These are phyloP conservation scores for Myiagra hebetior DNA, from an alignment of 2,113 vertebrate genomes.

Conservation along the genomic window DNA sequence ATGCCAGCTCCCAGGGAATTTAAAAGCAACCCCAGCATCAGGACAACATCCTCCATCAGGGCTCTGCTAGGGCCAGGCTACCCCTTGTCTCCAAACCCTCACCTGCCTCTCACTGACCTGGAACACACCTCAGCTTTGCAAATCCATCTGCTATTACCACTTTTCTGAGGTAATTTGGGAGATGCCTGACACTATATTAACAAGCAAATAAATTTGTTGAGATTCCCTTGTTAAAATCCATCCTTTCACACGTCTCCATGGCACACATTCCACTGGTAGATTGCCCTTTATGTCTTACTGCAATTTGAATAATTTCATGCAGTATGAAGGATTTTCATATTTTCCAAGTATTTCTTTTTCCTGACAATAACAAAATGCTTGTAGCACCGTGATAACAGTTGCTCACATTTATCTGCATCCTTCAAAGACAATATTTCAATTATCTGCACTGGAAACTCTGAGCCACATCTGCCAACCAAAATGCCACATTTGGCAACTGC, in stretches of 20 bases:
- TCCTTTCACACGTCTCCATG: not conserved
- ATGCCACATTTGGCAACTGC: not conserved
- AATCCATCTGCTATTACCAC: not conserved
- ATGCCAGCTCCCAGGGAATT: not conserved
- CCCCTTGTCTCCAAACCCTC: not conserved
- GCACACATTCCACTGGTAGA: not conserved
- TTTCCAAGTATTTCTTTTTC: not conserved
- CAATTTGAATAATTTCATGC: not conserved
- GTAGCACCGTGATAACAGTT: not conserved
- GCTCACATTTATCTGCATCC: not conserved
- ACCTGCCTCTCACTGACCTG: not conserved
- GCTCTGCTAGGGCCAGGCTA: not conserved
- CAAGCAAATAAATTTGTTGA: not conserved
- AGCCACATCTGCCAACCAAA: not conserved
- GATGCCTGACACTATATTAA: not conserved
- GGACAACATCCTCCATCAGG: not conserved
- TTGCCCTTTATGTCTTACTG: not conserved
- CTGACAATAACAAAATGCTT: not conserved
- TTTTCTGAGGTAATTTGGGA: not conserved
- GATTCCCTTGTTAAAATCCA: not conserved
- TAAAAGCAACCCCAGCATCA: not conserved
- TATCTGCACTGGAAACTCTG: not conserved
- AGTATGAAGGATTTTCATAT: not conserved
- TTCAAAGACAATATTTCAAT: not conserved
- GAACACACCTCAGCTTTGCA: not conserved